Base-by-base conservation (phyloP, 2,797 vertebrate species). In the Microctenopoma lineatum region DNA sequence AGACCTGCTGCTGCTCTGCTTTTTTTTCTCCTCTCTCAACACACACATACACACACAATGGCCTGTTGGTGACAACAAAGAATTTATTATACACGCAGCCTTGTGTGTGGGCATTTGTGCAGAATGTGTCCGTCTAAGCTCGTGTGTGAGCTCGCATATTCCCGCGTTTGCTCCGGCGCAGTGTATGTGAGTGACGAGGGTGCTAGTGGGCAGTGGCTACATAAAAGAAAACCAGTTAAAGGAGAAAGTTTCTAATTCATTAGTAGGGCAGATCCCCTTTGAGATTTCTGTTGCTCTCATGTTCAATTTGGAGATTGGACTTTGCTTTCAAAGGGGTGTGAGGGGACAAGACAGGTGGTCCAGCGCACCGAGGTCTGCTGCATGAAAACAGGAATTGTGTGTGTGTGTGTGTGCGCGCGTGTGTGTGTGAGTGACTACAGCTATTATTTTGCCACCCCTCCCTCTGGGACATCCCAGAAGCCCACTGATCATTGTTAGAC, bases 221-320 rank as follows among this genome's bases (percentile, higher is more conserved):
- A 77, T 82, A 59, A 83, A 87, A 75, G 81, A 84, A 89, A 89
- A 88, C 72, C 80, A 79, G 85, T 89, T 88, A 77, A 90, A 84
- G 80, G 68, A 84, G 82, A 91, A 92, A 92, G 84, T 92, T 90
- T 90, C 74, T 89, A 93, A 92, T 93, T 92, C 79, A 94, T 94
- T 93, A 93, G 81, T 81, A 69, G 85, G 73, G 83, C 75, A 72
- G 80, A 80, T 77, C 77, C 77, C 81, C 75, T 67, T 69, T 70
- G 89, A 88, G 89, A 87, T 64, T 81, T 83, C 79, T 83, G 65
- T 69, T 77, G 77, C 86, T 90, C 91, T 90, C 77, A 75, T 90
- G 89, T 92, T 92, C 93, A 93, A 93, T 94, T 92, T 94, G 82
- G 87, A 91, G 83, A 94, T 94, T 92, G 89, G 87, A 82, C 85